Conservation (phyloP, 2,888 invertebrate genomes). For the Electrophaes corylata region DNA sequence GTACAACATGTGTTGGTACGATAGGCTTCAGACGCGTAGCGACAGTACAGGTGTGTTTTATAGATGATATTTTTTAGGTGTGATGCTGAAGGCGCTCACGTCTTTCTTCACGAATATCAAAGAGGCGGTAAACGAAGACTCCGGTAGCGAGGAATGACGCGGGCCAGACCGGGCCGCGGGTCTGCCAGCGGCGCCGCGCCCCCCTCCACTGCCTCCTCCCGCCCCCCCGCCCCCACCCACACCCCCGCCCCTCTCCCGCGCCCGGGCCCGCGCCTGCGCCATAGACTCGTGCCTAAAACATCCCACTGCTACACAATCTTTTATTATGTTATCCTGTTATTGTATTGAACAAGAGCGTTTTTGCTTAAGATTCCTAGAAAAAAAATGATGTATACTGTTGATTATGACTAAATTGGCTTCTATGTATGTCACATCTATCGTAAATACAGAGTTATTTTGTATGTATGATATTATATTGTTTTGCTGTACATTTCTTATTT, state of each 20-base stretch:
- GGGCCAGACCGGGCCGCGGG: constrained; percentile 46
- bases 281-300: constrained; percentile 36
- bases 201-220: constrained; percentile 12
- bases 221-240: constrained; percentile 38
- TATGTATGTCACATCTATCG: constrained; percentile 20
- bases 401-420: constrained; percentile 24
- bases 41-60: no score
- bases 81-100: constrained; percentile 89
- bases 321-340: constrained; percentile 4
- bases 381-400: constrained; percentile 34
- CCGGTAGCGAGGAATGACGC: constrained; percentile 80
- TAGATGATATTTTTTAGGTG: constrained; percentile 84
- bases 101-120: constrained; percentile 89
- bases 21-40: no score
- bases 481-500: constrained; percentile 35
- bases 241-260: constrained; percentile 29
- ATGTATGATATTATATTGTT: constrained; percentile 20
- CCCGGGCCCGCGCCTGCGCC: constrained; percentile 33
- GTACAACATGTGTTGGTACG: no score
- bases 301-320: not conserved
- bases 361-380: constrained; percentile 18
- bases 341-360: constrained; percentile 5
- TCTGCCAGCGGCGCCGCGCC: constrained; percentile 34
- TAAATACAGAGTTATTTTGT: constrained; percentile 22
- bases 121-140: constrained; percentile 87